Base-by-base conservation (phyloP, 2,797 vertebrate genomes). In the Chloroceryle amazona region DNA sequence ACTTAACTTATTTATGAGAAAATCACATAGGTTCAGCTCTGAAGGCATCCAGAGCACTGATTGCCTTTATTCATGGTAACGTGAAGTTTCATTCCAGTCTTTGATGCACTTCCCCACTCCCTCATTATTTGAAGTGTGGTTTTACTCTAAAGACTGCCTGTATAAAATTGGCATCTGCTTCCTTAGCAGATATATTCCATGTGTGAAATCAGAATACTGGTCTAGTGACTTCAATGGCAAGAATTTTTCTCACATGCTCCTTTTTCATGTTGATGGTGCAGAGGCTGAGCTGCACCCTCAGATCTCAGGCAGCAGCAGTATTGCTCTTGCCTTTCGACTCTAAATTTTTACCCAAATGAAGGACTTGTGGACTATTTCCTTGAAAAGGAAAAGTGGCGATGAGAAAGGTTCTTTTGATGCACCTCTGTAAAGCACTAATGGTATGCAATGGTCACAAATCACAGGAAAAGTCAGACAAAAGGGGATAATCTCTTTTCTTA, bases 71-170 rank as follows among this genome's bases (percentile, higher is more conserved):
- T 93, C 72, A 16, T 35, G 41, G 71, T 81, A 89, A 87, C 2
- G 2, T 71, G 46, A 60, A 93, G 29, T 78, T 81, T 92, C 66
- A 39, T 96, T 97, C 71, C 84, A 82, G 54, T 39, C 84, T 92
- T 94, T 91, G 94, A 94, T 96, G 68, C 61, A 26, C 47, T 94
- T 89, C 71, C 41, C 26, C 49, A 31, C 31, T 85, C 81, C 42
- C 68, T 92, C 71, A 58, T 95, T 94, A 95, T 96, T 96, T 97
- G 54, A 92, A 93, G 81, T 89, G 86, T 83, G 96, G 89, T 95
- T 96, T 97, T 92, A 60, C 61, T 94, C 78, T 87, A 61, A 85
- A 87, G 84, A 42, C 51, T 74, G 89, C 35, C 78, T 93, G 44
- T 58, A 81, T 85, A 92, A 94, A 96, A 87, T 95, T 93, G 93